phyloP scores from a whole-genome alignment of 1,140 invertebrate species.

The Scaptodrosophila lebanonensis region DNA sequence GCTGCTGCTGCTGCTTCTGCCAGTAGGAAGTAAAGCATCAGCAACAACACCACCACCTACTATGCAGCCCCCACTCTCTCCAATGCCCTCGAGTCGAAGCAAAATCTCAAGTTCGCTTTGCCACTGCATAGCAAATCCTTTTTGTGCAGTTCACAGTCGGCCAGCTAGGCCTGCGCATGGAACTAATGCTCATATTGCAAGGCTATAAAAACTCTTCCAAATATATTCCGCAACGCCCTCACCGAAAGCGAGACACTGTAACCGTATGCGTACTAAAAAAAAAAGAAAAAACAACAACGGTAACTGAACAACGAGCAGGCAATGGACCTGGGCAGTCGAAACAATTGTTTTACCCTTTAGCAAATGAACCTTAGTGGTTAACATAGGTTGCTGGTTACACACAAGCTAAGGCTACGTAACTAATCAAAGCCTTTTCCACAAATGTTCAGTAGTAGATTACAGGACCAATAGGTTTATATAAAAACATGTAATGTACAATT shows the following conservation, averaged over 20 bases:
- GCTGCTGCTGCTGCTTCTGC: too few relatives aligned
- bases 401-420: too few relatives aligned
- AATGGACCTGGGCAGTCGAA: too few relatives aligned
- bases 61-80: conserved; percentile 11
- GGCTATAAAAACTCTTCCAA: conserved; percentile 29
- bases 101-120: conserved; percentile 26
- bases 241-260: conserved; percentile 36
- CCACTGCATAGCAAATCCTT: conserved; percentile 71
- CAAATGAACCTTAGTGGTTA: too few relatives aligned
- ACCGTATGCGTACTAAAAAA: conserved; percentile 17
- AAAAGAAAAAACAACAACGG: conserved; percentile 9
- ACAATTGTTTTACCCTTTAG: too few relatives aligned
- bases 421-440: too few relatives aligned
- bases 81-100: conserved; percentile 7
- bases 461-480: too few relatives aligned
- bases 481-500: too few relatives aligned
- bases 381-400: too few relatives aligned
- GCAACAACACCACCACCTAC: conserved; percentile 24
- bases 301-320: conserved; percentile 1
- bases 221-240: conserved; percentile 59
- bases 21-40: neutral
- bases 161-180: conserved; percentile 12
- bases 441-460: too few relatives aligned
- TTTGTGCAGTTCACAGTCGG: conserved; percentile 60
- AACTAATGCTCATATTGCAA: conserved; percentile 54